These are phyloP conservation scores for Yponomeuta plumbellus DNA, from an alignment of 2,888 invertebrate genomes.

Conservation along the genomic window DNA sequence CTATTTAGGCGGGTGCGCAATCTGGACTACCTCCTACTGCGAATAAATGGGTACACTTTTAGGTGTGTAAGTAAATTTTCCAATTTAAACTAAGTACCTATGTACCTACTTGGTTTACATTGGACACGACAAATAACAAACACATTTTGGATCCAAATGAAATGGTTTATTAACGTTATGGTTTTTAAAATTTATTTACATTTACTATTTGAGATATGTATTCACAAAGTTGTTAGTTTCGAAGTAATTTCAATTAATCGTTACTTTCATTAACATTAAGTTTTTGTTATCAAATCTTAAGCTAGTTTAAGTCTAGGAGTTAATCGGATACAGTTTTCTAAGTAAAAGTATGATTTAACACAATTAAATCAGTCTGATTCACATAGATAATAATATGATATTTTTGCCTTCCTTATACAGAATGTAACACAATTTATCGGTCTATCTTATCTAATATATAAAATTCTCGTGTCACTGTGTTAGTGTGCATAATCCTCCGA, in stretches of 20 bases:
- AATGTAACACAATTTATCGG: too few relatives aligned
- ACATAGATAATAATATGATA: background rate
- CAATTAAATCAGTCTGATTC: background rate
- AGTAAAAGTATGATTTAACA: background rate
- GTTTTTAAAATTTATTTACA: conserved; percentile 34
- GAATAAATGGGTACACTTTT: too few relatives aligned
- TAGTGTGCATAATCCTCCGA: too few relatives aligned
- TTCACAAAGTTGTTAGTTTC: conserved; percentile 39
- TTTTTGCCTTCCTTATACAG: too few relatives aligned
- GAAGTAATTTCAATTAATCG: background rate
- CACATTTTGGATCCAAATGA: background rate
- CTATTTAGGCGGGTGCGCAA: too few relatives aligned
- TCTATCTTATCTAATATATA: too few relatives aligned
- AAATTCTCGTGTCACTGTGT: too few relatives aligned
- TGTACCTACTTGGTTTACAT: too few relatives aligned
- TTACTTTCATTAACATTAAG: background rate
- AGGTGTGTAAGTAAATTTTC: too few relatives aligned
- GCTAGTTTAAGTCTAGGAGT: background rate
- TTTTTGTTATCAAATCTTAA: conserved; percentile 13
- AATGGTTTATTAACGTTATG: conserved; percentile 9
- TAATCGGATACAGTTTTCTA: background rate
- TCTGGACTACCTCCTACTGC: too few relatives aligned
- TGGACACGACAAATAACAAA: background rate
- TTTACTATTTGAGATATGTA: conserved; percentile 47
- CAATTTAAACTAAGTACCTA: too few relatives aligned